Evolutionary conservation across 2,888 invertebrate species (phyloP).

Genomic region (Morpho deidamia): DNA sequence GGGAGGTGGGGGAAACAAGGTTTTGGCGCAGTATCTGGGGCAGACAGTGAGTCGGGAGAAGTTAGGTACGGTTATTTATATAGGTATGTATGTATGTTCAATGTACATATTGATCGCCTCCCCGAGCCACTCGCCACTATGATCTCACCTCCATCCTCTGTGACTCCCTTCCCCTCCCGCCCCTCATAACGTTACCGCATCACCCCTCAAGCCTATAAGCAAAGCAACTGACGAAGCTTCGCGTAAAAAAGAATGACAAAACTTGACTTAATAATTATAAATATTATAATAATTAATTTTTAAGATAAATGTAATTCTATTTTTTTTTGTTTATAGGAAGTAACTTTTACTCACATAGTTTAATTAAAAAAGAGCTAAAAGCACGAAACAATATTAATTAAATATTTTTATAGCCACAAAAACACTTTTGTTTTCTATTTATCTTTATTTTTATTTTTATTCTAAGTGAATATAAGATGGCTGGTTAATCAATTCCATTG

Average conservation of each 20-base stretch:
- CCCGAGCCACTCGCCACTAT: constrained; percentile 77
- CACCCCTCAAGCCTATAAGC: constrained; percentile 59
- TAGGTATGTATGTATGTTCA: constrained; percentile 75
- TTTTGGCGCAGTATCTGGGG: constrained; percentile 76
- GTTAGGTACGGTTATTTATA: constrained; percentile 74
- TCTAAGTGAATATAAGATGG: too few relatives aligned
- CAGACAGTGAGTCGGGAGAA: constrained; percentile 76
- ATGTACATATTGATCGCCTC: constrained; percentile 78
- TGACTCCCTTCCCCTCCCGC: constrained; percentile 50
- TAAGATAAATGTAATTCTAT: too few relatives aligned
- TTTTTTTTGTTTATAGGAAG: too few relatives aligned
- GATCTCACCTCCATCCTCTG: constrained; percentile 77
- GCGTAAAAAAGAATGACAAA: constrained; percentile 15
- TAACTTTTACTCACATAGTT: too few relatives aligned
- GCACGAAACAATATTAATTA: too few relatives aligned
- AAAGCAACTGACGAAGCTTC: constrained; percentile 39
- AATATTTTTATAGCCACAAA: too few relatives aligned
- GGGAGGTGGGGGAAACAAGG: constrained; percentile 48
- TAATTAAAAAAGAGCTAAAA: too few relatives aligned
- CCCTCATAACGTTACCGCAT: constrained; percentile 51
- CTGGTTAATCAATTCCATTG: too few relatives aligned
- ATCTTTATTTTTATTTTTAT: too few relatives aligned
- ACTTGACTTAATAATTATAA: too few relatives aligned
- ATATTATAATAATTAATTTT: too few relatives aligned
- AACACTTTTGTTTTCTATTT: too few relatives aligned